phyloP scores from a whole-genome alignment of 2,113 vertebrate genomes.

The Fregetta grallaria region DNA sequence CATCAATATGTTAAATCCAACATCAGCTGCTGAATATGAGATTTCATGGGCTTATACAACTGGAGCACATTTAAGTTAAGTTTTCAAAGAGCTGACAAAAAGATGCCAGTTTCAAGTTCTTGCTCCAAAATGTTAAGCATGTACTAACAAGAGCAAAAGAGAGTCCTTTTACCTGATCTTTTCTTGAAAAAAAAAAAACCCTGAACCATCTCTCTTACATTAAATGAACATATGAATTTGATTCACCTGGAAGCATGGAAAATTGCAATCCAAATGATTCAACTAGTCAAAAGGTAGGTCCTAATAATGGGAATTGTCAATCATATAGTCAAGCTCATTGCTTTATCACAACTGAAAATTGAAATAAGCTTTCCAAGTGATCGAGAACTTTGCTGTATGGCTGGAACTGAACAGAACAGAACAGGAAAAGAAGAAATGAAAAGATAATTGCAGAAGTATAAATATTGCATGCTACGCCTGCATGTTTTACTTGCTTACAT shows the following conservation, averaged over 20 bases:
- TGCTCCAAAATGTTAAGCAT: background rate
- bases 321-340: background rate
- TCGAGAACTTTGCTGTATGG: background rate
- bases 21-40: background rate
- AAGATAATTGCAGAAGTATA: background rate
- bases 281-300: background rate
- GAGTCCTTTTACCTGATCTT: background rate
- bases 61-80: background rate
- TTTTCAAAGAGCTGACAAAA: background rate
- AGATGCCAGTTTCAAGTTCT: background rate
- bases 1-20: background rate
- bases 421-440: background rate
- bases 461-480: background rate
- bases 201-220: background rate
- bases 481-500: background rate
- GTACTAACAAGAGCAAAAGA: background rate
- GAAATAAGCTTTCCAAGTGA: background rate
- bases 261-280: background rate
- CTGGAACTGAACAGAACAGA: background rate
- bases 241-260: background rate
- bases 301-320: background rate
- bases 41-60: background rate
- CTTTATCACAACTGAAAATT: background rate
- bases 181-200: background rate
- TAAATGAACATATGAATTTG: background rate